A percentile compares a stretch with the other conserved stretches of the same genome.
These are phyloP conservation scores for Aleiodes alternator DNA, from an alignment of 2,888 invertebrate species.

Conservation along the genomic window DNA sequence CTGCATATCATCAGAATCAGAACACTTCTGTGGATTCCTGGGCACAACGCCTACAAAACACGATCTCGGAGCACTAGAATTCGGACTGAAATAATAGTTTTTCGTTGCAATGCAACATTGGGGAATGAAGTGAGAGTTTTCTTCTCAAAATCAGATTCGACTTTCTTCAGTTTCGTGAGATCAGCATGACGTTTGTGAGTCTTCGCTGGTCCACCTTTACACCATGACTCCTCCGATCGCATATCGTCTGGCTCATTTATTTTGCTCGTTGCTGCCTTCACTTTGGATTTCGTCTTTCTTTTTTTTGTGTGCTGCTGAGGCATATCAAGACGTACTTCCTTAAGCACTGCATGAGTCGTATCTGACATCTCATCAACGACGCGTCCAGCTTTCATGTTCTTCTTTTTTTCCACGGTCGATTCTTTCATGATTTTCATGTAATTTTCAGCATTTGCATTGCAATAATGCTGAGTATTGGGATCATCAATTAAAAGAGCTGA, in stretches of 20 bases:
- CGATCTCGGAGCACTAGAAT: neutral
- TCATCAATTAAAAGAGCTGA: neutral
- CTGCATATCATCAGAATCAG: neutral
- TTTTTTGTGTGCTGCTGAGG: slow-evolving; percentile 29
- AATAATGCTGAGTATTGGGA: neutral
- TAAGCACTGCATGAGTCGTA: neutral
- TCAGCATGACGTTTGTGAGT: neutral
- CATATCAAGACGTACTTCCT: neutral
- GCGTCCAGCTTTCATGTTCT: slow-evolving; percentile 31
- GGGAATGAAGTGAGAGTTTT: neutral
- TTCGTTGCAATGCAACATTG: neutral
- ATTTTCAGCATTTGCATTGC: slow-evolving; percentile 37
- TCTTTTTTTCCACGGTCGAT: slow-evolving; percentile 18
- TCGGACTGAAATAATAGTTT: neutral
- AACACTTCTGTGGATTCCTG: too few relatives aligned
- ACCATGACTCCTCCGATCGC: slow-evolving; percentile 2
- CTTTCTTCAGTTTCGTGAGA: neutral
- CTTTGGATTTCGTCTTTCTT: too few relatives aligned
- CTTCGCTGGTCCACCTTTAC: neutral
- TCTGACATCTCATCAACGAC: slow-evolving; percentile 29
- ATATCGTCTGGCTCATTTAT: slow-evolving; percentile 20
- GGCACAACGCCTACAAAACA: neutral
- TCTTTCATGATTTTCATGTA: slow-evolving; percentile 35
- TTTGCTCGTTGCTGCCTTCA: neutral
- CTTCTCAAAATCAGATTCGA: neutral